These are phyloP conservation scores for Anolis apletophallus DNA, from an alignment of 2,797 vertebrate genomes.

Conservation along the genomic window DNA sequence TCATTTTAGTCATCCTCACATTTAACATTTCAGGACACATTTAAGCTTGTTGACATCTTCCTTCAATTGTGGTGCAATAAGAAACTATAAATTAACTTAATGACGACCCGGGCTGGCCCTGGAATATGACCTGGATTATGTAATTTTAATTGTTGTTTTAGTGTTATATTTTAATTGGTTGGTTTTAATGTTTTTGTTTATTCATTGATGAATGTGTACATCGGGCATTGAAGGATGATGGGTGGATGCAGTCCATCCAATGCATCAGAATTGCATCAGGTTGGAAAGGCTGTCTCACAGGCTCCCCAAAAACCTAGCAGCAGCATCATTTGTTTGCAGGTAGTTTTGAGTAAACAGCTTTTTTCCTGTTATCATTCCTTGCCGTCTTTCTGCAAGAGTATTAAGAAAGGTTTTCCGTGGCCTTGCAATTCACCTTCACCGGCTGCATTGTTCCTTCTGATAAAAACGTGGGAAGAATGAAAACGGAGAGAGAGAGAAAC, in stretches of 20 bases:
- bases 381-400: background rate
- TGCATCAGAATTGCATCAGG: background rate
- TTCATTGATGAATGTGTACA: no score
- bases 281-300: background rate
- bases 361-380: background rate
- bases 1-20: no score
- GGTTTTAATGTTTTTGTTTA: no score
- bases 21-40: no score
- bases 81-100: no score
- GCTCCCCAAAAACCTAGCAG: background rate
- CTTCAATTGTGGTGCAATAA: no score
- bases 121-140: no score
- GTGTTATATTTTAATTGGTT: no score
- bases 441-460: background rate
- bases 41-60: no score
- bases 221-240: no score
- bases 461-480: background rate
- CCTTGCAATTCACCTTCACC: background rate
- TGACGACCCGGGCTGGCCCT: no score
- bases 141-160: no score
- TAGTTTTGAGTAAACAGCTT: background rate
- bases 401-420: background rate
- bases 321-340: background rate
- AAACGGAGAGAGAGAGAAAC: background rate
- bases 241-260: background rate